Evolutionary conservation across 2,113 vertebrate species (phyloP).

Genomic region (Pipra filicauda): DNA sequence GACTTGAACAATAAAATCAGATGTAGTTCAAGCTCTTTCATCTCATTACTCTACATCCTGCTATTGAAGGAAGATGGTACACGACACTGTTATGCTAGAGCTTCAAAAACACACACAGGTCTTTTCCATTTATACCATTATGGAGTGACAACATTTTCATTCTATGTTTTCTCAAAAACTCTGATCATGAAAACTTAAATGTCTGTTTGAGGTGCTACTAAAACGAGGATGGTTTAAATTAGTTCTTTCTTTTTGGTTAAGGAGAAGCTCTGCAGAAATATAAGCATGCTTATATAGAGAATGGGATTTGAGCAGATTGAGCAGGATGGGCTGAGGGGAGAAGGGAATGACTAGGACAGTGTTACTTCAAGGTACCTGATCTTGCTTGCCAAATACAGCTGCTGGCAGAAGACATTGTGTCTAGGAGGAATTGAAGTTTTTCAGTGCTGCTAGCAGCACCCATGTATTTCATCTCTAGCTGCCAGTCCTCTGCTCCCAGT

Average conservation of each 20-base stretch:
- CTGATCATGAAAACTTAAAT: background rate
- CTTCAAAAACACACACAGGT: background rate
- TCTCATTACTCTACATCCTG: background rate
- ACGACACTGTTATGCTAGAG: background rate
- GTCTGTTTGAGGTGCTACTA: background rate
- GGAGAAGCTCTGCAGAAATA: background rate
- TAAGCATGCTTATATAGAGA: background rate
- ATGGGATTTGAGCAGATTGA: background rate
- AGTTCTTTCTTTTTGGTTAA: background rate
- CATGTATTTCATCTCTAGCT: background rate
- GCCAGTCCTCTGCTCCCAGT: background rate
- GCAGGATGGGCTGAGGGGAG: background rate
- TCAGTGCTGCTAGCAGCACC: background rate
- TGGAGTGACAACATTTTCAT: background rate
- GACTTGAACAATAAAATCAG: background rate
- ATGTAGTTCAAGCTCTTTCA: background rate
- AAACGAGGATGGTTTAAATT: background rate
- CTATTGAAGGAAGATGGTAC: background rate
- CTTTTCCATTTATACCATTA: background rate
- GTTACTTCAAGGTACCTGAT: background rate
- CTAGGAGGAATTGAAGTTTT: background rate
- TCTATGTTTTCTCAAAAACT: background rate
- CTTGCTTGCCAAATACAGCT: background rate
- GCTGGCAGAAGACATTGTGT: background rate
- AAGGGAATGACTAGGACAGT: background rate